Evolutionary conservation across 1,140 invertebrate genomes (phyloP), one percentile per base, ranked within the genome.

Genomic region (Leptinotarsa defecta): DNA sequence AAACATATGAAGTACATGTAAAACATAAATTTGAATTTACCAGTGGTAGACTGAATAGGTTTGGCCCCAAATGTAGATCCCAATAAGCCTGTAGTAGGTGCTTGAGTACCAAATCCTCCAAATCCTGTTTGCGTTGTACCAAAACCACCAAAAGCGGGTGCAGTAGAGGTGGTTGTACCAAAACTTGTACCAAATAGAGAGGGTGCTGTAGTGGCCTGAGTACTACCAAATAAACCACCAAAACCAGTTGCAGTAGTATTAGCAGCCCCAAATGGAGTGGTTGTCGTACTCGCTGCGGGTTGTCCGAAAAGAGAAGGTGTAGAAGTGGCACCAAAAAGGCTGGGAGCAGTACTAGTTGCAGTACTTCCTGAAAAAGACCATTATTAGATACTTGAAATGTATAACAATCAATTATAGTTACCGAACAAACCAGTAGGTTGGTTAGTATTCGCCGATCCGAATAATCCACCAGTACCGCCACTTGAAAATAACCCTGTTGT

Each of bases 71-170:
- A 86, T 19, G 79, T 80, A 71, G 71, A 19, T 71, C 87, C 86
- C 86, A 90, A 89, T 69, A 87, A 78, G 15, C 85, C 84, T n/a
- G 86, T 71, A 73, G 73, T 68, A 15, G 80, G 84, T 22, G 85
- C 81, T 52, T 82, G 80, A 68, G 88, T 81, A 11, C 89, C 89
- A 84, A 90, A 90, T 24, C 85, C 84, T 22, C 90, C 88, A 85
- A 91, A 91, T 13, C 87, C 87, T 62, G 62, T 61, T 19, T 74
- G 76, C 1, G 61, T 71, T 4, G 62, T 65, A 67, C 76, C 74
- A 20, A 92, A 68, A 22, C 75, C 72, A 6, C 75, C 76, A 83
- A 81, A 84, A 73, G 71, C 67, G 11, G 76, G 57, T 5, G 79
- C 71, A 48, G 76, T 75, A 4, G 79, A 77, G 1, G 76, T 74